A percentile compares a stretch with the other conserved stretches of the same genome.
Conservation (phyloP, 2,797 vertebrate species). For the Hybognathus amarus region DNA sequence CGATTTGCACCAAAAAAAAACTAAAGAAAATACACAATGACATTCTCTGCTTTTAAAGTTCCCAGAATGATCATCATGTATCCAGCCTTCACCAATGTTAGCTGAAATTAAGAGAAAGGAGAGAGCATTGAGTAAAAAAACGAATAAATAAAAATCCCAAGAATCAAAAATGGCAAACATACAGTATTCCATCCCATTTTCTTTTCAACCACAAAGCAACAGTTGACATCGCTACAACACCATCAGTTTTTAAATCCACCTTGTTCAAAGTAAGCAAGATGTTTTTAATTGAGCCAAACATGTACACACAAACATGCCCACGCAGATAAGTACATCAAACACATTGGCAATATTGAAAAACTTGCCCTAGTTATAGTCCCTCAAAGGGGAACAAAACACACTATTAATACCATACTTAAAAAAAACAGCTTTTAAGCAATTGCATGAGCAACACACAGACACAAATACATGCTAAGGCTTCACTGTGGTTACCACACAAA, state of each 20-base stretch:
- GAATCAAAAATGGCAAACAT: neutral
- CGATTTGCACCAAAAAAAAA: neutral
- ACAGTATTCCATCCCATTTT: neutral
- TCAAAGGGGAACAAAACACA: neutral
- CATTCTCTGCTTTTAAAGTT: conserved; percentile 32
- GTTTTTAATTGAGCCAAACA: conserved; percentile 8
- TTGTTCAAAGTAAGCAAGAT: conserved; percentile 1
- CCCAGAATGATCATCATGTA: conserved; percentile 56
- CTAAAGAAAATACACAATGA: neutral
- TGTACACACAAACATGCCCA: conserved; percentile 58
- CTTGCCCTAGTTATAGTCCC: neutral
- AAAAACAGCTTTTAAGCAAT: neutral
- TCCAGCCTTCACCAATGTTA: conserved; percentile 70
- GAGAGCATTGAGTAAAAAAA: neutral
- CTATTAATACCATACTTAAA: neutral
- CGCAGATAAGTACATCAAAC: conserved; percentile 67
- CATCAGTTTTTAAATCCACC: neutral
- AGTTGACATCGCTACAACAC: conserved; percentile 50
- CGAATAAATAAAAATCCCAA: no score
- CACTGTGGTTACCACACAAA: conserved; percentile 76
- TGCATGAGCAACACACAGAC: conserved; percentile 27
- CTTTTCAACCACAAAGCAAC: neutral
- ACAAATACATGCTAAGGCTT: conserved; percentile 60
- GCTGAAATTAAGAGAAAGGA: conserved; percentile 68
- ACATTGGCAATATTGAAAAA: conserved; percentile 44